A percentile compares a stretch with the other conserved stretches of the same genome.
phyloP scores from a whole-genome alignment of 2,888 invertebrate genomes.

The Pseudococcus viburni region DNA sequence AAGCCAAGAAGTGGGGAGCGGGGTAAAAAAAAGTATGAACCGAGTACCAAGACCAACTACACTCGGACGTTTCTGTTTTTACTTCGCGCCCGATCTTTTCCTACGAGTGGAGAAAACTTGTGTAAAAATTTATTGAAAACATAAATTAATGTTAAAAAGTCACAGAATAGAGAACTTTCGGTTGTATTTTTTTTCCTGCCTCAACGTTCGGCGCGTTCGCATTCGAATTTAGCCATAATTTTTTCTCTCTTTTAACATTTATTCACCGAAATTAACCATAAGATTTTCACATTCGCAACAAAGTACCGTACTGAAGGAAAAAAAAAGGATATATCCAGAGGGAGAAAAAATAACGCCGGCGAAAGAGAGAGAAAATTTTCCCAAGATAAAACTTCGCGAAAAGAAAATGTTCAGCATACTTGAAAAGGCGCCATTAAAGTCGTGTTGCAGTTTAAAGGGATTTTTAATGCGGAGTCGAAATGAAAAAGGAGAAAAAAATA shows the following conservation, averaged over 20 bases:
- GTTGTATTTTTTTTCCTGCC: background rate
- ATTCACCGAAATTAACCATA: slow-evolving; percentile 50
- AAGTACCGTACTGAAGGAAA: background rate
- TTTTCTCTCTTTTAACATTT: slow-evolving; percentile 49
- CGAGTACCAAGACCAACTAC: background rate
- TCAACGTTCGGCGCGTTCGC: background rate
- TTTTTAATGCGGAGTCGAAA: slow-evolving; percentile 36
- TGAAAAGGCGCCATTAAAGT: slow-evolving; percentile 57
- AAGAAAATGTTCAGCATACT: slow-evolving; percentile 52
- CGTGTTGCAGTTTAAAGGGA: slow-evolving; percentile 52
- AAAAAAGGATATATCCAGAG: background rate
- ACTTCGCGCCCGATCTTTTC: background rate
- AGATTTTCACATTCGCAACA: slow-evolving; percentile 46
- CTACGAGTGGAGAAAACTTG: background rate
- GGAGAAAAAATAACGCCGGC: slow-evolving; percentile 17
- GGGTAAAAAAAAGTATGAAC: background rate
- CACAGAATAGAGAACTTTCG: slow-evolving; percentile 6
- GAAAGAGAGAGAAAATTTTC: slow-evolving; percentile 6
- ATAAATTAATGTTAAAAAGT: slow-evolving; percentile 50
- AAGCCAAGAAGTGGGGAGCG: background rate
- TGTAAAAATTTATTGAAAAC: slow-evolving; percentile 52
- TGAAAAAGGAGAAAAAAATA: background rate
- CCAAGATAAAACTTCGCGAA: slow-evolving; percentile 45
- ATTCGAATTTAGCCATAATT: slow-evolving; percentile 48
- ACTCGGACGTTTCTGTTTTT: background rate